These are phyloP conservation scores for Alcis repandata DNA, from an alignment of 2,888 invertebrate species.

Conservation along the genomic window DNA sequence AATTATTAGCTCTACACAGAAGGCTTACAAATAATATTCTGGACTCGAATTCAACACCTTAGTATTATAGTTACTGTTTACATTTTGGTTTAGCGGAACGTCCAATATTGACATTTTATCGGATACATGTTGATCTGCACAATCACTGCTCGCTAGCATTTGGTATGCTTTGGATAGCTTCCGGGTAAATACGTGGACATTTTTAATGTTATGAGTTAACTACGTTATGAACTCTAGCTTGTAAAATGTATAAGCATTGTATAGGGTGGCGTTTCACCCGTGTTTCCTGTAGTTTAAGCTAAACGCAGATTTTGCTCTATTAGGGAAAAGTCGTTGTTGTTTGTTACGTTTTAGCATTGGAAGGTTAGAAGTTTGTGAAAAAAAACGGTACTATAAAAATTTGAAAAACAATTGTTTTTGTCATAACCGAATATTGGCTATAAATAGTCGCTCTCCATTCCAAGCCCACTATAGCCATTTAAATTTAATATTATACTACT, in stretches of 20 bases:
- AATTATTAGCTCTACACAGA: too few relatives aligned
- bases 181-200: not conserved
- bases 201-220: too few relatives aligned
- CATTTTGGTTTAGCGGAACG: slow-evolving; percentile 20
- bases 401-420: too few relatives aligned
- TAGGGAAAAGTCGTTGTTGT: too few relatives aligned
- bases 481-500: too few relatives aligned
- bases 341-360: too few relatives aligned
- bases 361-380: too few relatives aligned
- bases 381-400: too few relatives aligned
- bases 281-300: not conserved
- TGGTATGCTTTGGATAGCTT: not conserved
- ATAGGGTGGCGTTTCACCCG: not conserved
- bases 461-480: too few relatives aligned
- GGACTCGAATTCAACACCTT: not conserved
- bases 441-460: too few relatives aligned
- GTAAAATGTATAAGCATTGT: not conserved
- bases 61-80: not conserved
- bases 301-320: too few relatives aligned
- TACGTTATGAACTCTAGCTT: not conserved
- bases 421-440: too few relatives aligned
- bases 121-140: slow-evolving; percentile 5
- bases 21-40: not conserved
- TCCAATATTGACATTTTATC: slow-evolving; percentile 25
- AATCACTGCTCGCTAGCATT: slow-evolving; percentile 32